Base-by-base conservation (phyloP, 1,140 invertebrate genomes). In the Zaprionus ornatus region DNA sequence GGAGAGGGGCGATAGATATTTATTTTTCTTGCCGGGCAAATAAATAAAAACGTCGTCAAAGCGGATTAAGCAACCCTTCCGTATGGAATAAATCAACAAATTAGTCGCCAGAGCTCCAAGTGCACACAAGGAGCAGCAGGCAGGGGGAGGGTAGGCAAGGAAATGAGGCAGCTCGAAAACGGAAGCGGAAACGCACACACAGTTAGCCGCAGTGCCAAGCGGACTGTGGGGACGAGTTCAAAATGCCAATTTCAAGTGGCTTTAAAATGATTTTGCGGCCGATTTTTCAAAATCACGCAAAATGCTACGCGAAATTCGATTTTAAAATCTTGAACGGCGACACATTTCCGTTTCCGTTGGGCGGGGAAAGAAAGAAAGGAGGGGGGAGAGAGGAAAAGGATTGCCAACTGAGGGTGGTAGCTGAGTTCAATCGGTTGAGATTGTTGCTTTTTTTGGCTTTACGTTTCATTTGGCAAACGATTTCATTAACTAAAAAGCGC, bases 381-480 rank as follows among this genome's bases (percentile, higher is more conserved):
- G 15, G 37, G 4, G 15, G 35, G 35, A 5, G 6, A 6, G 7
- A 7, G 29, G 0, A 32, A 64, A 69, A 69, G 69, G 65, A 55
- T 70, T 57, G 67, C 29, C 55, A 55, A 15, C 10, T 65, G 25
- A 56, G 70, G 27, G 37, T 29, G 37, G 27, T 9, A 42, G 57
- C 40, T n/a, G 27, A 55, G 27, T 42, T 23, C 56, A 62, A 55
- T 62, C 25, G 35, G 37, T 48, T 70, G 57, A 48, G 42, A 64
- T 64, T 78, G 79, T 86, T 83, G 80, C 65, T 17, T 60, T 86
- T 74, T 76, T 72, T 81, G 74, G 74, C 82, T 81, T 92, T 84
- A 92, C 91, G 88, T 90, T 84, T 91, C 91, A 92, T 92, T 92
- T 92, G 80, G 82, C 91, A 91, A 80, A 91, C 87, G 84, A 91